Base-by-base conservation (phyloP, 2,797 vertebrate genomes). In the Alauda arvensis region DNA sequence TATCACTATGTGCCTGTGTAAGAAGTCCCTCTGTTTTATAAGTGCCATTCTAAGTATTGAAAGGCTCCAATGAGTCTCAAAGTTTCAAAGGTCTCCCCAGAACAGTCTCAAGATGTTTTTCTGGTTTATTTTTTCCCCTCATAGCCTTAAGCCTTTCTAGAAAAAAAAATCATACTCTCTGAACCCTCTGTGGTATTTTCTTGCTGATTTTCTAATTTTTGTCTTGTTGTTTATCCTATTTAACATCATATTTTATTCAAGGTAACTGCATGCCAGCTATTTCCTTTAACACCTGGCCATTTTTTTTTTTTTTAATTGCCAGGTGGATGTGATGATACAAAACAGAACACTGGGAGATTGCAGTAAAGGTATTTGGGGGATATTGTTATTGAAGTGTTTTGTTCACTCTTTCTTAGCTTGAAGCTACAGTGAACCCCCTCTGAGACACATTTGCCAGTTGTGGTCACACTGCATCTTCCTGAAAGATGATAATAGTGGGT, bases 311-410 rank as follows among this genome's bases (percentile, higher is more conserved):
- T 80, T 87, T 95, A 77, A 57, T 76, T 91, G 68, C 90, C 93
- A 94, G 94, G 95, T 95, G 92, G 89, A 91, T 93, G 83, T 89
- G 77, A 86, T 93, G 88, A 92, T 83, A 88, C 74, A 89, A 83
- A 96, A 93, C 40, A 91, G 91, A 97, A 59, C 40, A 90, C 19
- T 70, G 63, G 85, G 85, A 80, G 53, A 46, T 87, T 94, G 51
- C 69, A 94, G 79, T 93, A 95, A 93, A 93, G 40, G 66, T 82
- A 53, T 88, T 89, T 56, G 88, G 28, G 60, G 74, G 51, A 89
- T 94, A 85, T 75, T 87, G 72, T 79, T 89, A 70, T 19, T 48
- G 46, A 94, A 84, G 59, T 89, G 80, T 83, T 87, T 94, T 87
- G 48, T 89, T 83, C 14, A 1, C 6, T 85, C 14, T 93, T 88